Conservation (phyloP, 2,797 vertebrate genomes). For the Arctocebus calabarensis region DNA sequence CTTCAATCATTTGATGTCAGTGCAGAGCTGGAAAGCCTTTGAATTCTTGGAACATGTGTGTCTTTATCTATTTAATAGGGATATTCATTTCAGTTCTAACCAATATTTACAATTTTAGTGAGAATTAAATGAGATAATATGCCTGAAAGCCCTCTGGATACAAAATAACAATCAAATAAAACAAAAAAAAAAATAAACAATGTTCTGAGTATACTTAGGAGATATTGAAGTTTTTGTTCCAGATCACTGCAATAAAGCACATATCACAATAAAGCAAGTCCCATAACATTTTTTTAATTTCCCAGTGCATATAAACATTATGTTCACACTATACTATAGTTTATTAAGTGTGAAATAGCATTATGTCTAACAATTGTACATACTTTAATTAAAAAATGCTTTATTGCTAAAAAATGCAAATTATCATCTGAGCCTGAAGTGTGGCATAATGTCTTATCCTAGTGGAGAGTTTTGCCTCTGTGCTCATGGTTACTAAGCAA, state of each 20-base stretch:
- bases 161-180: background rate
- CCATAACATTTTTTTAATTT: background rate
- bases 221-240: background rate
- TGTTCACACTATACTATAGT: background rate
- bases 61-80: background rate
- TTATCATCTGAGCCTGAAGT: background rate
- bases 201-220: background rate
- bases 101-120: background rate
- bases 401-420: background rate
- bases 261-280: background rate
- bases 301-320: background rate
- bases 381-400: background rate
- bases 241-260: background rate
- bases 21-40: background rate
- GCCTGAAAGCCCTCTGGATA: background rate
- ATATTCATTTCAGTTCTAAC: background rate
- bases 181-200: background rate
- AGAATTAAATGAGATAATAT: constrained; percentile 4
- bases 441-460: background rate
- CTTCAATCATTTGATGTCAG: background rate
- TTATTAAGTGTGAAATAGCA: background rate
- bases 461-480: no score
- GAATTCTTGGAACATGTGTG: background rate
- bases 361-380: background rate
- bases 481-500: background rate